Conservation (phyloP, 2,113 vertebrate genomes). For the Brachyistius frenatus region DNA sequence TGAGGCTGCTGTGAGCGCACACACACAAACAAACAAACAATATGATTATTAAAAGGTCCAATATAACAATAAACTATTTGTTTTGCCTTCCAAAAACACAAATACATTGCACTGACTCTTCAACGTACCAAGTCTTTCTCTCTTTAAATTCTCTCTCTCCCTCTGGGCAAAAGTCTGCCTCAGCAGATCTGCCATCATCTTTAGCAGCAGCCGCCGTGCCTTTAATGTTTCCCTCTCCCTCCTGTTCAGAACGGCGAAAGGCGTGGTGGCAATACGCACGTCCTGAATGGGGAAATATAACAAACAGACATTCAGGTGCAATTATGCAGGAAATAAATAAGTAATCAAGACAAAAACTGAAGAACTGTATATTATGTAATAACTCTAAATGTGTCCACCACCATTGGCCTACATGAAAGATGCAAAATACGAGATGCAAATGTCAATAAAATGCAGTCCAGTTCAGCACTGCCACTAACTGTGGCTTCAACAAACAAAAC, state of each 20-base stretch:
- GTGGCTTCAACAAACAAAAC: background rate
- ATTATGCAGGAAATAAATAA: background rate
- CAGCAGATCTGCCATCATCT: constrained; percentile 79
- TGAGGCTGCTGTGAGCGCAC: too few species aligned
- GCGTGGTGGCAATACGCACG: constrained; percentile 80
- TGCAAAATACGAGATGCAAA: background rate
- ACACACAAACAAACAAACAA: too few species aligned
- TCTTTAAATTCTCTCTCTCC: constrained; percentile 59
- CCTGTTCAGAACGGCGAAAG: constrained; percentile 81
- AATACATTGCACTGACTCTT: constrained; percentile 24
- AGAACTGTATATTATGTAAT: too few species aligned
- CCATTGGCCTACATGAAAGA: background rate
- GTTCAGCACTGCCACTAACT: background rate
- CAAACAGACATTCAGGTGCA: background rate
- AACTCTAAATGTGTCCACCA: background rate
- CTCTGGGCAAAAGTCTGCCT: constrained; percentile 56
- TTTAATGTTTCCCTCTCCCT: constrained; percentile 79
- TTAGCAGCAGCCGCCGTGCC: constrained; percentile 79
- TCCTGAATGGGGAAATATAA: constrained; percentile 74
- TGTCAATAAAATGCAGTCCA: background rate
- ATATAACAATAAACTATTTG: constrained; percentile 2
- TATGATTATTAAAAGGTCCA: background rate
- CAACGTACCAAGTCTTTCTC: background rate
- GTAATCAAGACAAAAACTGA: background rate
- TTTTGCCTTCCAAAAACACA: background rate